Percentiles rank a stretch among this genome's conserved stretches.
These are phyloP conservation scores for Clarias macrocephalus DNA, from an alignment of 2,113 vertebrate genomes.

Conservation along the genomic window DNA sequence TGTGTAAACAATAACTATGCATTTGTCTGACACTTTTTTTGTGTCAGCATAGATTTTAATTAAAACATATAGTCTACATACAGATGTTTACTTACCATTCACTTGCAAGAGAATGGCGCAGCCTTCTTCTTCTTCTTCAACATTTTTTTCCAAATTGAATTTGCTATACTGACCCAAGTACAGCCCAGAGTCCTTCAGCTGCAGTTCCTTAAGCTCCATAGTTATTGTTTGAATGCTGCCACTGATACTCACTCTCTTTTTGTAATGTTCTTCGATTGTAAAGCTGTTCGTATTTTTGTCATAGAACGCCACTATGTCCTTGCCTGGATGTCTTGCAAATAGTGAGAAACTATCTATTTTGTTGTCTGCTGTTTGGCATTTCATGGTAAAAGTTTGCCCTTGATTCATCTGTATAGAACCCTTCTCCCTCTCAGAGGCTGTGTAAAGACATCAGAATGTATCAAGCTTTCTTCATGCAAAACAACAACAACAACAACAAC, in stretches of 20 bases:
- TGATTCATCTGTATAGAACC: neutral
- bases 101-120: neutral
- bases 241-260: neutral
- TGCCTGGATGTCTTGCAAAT: neutral
- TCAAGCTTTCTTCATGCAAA: neutral
- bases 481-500: neutral
- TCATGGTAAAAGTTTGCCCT: neutral
- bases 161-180: neutral
- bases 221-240: neutral
- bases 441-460: neutral
- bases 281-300: fast-evolving
- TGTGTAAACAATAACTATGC: neutral
- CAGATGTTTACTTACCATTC: neutral
- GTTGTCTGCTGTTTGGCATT: neutral
- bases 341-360: neutral
- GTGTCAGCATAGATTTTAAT: neutral
- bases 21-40: neutral
- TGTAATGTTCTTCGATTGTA: fast-evolving
- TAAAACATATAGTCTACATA: neutral
- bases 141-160: neutral
- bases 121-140: neutral
- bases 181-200: neutral
- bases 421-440: neutral
- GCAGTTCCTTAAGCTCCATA: neutral
- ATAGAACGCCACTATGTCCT: neutral